A percentile compares a stretch with the other conserved stretches of the same genome.
Evolutionary conservation across 2,888 invertebrate species (phyloP).

Genomic region (Lomographa bimaculata): DNA sequence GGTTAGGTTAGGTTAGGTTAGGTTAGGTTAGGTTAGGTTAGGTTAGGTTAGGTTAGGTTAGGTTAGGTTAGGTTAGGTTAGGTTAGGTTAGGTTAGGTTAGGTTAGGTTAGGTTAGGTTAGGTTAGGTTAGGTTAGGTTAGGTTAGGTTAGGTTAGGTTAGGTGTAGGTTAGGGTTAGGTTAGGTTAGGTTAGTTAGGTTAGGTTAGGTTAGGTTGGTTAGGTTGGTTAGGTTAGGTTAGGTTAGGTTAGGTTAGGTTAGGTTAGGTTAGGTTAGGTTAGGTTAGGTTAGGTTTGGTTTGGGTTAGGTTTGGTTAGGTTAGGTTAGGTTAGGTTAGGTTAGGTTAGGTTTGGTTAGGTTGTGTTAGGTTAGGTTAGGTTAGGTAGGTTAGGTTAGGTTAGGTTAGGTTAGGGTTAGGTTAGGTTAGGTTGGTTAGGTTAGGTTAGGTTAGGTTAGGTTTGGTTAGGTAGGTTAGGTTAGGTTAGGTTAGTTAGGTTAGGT

Average conservation of each 20-base stretch:
- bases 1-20: conserved; percentile 5
- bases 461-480: conserved; percentile 26
- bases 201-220: conserved; percentile 14
- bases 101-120: conserved; percentile 6
- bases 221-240: conserved; percentile 13
- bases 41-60: conserved; percentile 10
- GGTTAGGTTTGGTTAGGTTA: conserved; percentile 10
- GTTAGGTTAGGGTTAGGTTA: conserved; percentile 6
- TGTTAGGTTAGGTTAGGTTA: conserved; percentile 11
- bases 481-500: conserved; percentile 30
- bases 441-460: conserved; percentile 21
- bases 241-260: conserved; percentile 11
- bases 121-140: conserved; percentile 13
- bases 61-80: conserved; percentile 14
- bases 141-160: conserved; percentile 14
- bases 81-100: conserved; percentile 15
- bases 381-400: conserved; percentile 9
- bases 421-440: not conserved
- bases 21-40: conserved; percentile 8
- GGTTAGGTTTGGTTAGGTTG: conserved; percentile 9
- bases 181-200: conserved; percentile 13
- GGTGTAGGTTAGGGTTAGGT: conserved; percentile 12
- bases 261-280: conserved; percentile 9
- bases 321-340: conserved; percentile 10
- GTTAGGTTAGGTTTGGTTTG: conserved; percentile 7